phyloP scores from a whole-genome alignment of 2,888 invertebrate species.

The Drosophila robusta region DNA sequence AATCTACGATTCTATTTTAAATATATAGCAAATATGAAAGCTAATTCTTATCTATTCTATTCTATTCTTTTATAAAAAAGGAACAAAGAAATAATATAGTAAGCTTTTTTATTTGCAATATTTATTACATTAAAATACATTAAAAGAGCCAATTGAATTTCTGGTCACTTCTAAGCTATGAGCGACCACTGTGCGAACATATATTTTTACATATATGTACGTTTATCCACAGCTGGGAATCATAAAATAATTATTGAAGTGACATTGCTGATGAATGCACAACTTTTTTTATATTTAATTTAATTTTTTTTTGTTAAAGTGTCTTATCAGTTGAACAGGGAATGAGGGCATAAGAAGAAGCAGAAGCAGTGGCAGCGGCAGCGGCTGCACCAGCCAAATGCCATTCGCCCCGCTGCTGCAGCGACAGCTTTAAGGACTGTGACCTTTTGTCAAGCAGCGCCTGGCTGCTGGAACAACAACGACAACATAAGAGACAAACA shows the following conservation, averaged over 20 bases:
- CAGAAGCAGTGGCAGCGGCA: background rate
- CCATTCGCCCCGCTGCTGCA: slow-evolving; percentile 31
- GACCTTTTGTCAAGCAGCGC: slow-evolving; percentile 63
- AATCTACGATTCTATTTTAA: background rate
- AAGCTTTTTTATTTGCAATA: no score
- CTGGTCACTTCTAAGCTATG: background rate
- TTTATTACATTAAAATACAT: no score
- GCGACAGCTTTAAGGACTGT: slow-evolving; percentile 66
- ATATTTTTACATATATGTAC: background rate
- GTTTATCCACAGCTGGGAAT: slow-evolving; percentile 12
- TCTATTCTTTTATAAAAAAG: no score
- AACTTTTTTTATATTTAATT: slow-evolving; percentile 1
- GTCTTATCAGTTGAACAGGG: slow-evolving; percentile 50
- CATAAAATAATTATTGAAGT: slow-evolving; percentile 57
- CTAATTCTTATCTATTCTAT: no score
- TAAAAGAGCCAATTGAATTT: background rate
- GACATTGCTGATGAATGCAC: slow-evolving; percentile 54
- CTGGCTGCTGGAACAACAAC: slow-evolving; percentile 30
- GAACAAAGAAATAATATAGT: no score
- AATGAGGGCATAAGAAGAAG: slow-evolving; percentile 13
- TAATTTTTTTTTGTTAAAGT: slow-evolving; percentile 13
- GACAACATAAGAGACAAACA: slow-evolving; percentile 18
- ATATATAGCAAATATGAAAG: no score
- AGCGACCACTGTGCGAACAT: background rate
- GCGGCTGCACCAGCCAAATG: slow-evolving; percentile 15